Base-by-base conservation (phyloP, 2,113 vertebrate species). In the Anser cygnoides region DNA sequence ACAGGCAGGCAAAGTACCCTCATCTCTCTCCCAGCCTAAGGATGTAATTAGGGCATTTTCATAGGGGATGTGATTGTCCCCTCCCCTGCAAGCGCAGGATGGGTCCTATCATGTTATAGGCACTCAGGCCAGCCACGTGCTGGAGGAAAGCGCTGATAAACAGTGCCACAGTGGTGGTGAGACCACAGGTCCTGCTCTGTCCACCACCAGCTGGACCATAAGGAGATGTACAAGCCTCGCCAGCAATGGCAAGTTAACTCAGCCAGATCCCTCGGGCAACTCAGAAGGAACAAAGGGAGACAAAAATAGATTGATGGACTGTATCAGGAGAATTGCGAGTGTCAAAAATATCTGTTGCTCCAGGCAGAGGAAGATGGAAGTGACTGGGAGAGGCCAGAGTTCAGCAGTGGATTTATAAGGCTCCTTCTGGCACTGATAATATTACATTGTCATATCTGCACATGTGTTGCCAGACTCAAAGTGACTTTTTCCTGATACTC, bases 311-410 rank as follows among this genome's bases (percentile, higher is more conserved):
- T 96, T 79, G 95, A 96, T 92, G 89, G 92, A 25, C 75, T 87
- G 84, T 67, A 90, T 93, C 93, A 58, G 93, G 92, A 93, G 96
- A 93, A 96, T 94, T 89, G 74, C 84, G 67, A 92, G 92, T 89
- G 95, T 94, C 92, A 95, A 79, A 95, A 94, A 80, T 97, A 91
- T 95, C 95, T 91, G 89, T 87, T 93, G 96, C 94, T 92, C 63
- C 66, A 81, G 84, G 95, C 81, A 92, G 89, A 67, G 87, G 91
- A 91, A 96, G 94, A 93, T 91, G 87, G 92, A 96, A 93, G 91
- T 61, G 87, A 93, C 50, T 91, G 81, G 91, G 68, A 82, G 84
- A 95, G 94, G 92, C 89, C 93, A 94, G 89, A 93, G 94, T 89
- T 97, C 96, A 96, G 95, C 54, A 15, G 44, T 73, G 89, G 84